Conservation (phyloP, 2,888 invertebrate species). For the Drepana falcataria region DNA sequence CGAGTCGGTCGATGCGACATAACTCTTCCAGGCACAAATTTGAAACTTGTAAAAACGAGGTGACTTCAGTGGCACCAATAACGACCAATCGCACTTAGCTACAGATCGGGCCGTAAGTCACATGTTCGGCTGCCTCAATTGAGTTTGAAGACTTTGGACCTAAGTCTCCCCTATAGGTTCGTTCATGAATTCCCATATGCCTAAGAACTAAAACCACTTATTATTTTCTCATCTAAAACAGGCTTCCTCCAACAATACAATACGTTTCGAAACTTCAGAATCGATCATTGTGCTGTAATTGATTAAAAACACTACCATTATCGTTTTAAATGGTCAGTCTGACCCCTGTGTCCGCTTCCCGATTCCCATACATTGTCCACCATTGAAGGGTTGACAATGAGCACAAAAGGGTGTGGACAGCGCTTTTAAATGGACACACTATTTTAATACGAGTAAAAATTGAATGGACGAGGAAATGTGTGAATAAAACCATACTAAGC, state of each 20-base stretch:
- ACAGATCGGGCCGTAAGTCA: background rate
- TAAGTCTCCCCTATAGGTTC: too few species aligned
- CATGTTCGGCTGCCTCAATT: background rate
- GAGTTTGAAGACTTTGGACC: background rate
- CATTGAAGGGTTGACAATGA: constrained; percentile 66
- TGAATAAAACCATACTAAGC: constrained; percentile 69
- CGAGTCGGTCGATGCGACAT: background rate
- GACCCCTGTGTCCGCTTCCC: constrained; percentile 55
- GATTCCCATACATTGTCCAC: constrained; percentile 67
- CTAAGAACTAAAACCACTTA: too few species aligned
- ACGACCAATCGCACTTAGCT: background rate
- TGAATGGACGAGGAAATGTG: constrained; percentile 68
- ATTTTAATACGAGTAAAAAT: constrained; percentile 59
- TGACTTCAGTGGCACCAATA: background rate
- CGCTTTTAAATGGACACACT: constrained; percentile 63
- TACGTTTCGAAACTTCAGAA: background rate
- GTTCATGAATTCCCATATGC: too few species aligned
- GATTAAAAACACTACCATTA: constrained; percentile 37
- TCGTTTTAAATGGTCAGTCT: constrained; percentile 54
- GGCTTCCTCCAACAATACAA: too few species aligned
- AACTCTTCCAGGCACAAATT: background rate
- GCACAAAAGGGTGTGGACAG: constrained; percentile 76
- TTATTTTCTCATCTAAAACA: too few species aligned
- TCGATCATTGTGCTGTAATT: constrained; percentile 11
- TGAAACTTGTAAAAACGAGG: background rate